Evolutionary conservation across 2,888 invertebrate genomes (phyloP).

Genomic region (Stegophylla sp.): DNA sequence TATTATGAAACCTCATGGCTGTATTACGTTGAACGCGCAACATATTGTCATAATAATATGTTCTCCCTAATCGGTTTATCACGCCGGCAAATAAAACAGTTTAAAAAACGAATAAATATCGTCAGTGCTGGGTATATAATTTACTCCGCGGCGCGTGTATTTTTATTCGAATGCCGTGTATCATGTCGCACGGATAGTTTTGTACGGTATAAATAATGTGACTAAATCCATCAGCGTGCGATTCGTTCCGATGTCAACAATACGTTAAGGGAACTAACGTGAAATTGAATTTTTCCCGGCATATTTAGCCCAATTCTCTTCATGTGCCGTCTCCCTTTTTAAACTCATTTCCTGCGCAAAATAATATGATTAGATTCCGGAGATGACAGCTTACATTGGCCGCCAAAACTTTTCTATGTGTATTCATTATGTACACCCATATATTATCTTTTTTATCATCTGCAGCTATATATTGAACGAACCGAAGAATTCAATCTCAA

Average conservation of each 20-base stretch:
- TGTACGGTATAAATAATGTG: slow-evolving; percentile 14
- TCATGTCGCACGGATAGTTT: not conserved
- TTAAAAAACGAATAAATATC: not conserved
- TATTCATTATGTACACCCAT: not conserved
- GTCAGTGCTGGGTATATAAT: not conserved
- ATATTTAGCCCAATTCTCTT: not conserved
- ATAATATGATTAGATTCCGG: slow-evolving; percentile 37
- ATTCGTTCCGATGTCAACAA: slow-evolving; percentile 19
- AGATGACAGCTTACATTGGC: slow-evolving; percentile 20
- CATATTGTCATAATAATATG: not conserved
- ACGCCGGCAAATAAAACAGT: too few species aligned
- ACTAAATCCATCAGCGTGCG: slow-evolving; percentile 15
- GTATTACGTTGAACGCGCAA: not conserved
- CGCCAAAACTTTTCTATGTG: not conserved
- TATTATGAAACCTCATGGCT: not conserved
- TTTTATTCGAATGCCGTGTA: not conserved
- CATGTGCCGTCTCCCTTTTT: not conserved
- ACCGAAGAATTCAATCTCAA: not conserved
- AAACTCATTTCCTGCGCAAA: slow-evolving; percentile 34
- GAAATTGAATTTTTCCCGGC: slow-evolving; percentile 27
- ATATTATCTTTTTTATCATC: not conserved
- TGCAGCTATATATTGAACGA: not conserved
- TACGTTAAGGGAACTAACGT: not conserved
- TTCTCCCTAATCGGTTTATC: not conserved
- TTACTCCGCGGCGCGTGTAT: not conserved